A percentile compares a stretch with the other conserved stretches of the same genome.
Evolutionary conservation across 1,140 invertebrate species (phyloP).

Genomic region (Drosophila cardini): DNA sequence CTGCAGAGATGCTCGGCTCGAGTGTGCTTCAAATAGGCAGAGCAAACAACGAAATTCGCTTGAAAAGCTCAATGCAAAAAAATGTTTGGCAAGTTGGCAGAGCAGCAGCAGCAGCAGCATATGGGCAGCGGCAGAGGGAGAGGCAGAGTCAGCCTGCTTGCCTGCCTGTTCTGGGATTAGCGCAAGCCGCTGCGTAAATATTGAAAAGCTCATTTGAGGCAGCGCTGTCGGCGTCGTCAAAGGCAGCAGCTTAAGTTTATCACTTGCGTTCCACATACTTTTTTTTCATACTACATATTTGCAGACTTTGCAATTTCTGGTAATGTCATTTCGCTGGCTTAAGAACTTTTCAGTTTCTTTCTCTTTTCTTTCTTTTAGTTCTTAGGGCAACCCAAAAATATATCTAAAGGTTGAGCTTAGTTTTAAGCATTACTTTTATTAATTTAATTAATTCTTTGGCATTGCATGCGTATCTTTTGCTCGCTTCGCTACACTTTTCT

Average conservation of each 20-base stretch:
- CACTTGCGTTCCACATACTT: slow-evolving; percentile 6
- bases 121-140: slow-evolving; percentile 10
- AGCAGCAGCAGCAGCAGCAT: background rate
- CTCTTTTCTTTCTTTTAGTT: no score
- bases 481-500: slow-evolving; percentile 27
- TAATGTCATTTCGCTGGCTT: slow-evolving; percentile 22
- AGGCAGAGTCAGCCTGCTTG: background rate
- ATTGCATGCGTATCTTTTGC: slow-evolving; percentile 21
- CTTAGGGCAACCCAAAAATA: background rate
- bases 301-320: slow-evolving; percentile 10
- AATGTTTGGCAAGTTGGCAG: slow-evolving; percentile 40
- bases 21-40: slow-evolving; percentile 73
- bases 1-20: slow-evolving; percentile 52
- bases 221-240: slow-evolving; percentile 44
- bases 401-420: slow-evolving; percentile 2
- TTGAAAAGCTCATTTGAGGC: slow-evolving; percentile 71
- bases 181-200: slow-evolving; percentile 73
- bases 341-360: slow-evolving; percentile 11
- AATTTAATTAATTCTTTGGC: slow-evolving; percentile 6
- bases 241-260: slow-evolving; percentile 32
- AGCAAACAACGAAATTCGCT: slow-evolving; percentile 56
- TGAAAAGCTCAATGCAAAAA: slow-evolving; percentile 75
- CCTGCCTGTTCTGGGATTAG: slow-evolving; percentile 48
- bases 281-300: background rate
- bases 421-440: background rate